Evolutionary conservation across 2,113 vertebrate genomes (phyloP).

Genomic region (Psittacula cyanocephala): DNA sequence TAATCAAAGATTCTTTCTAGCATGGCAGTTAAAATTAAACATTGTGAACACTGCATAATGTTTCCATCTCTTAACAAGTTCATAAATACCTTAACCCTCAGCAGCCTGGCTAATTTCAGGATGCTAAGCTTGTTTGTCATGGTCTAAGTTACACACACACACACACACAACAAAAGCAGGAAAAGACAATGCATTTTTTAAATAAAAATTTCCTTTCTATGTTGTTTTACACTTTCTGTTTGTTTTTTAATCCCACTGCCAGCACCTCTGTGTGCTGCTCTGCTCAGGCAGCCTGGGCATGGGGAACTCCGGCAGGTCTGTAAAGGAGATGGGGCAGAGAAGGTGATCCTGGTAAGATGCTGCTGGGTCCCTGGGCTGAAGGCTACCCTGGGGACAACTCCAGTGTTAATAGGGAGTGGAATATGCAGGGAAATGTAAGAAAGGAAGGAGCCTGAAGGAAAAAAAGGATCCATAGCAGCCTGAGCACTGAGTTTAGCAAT

Average conservation of each 20-base stretch:
- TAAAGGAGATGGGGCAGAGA: not conserved
- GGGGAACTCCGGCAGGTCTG: not conserved
- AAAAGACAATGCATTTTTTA: not conserved
- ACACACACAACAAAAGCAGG: not conserved
- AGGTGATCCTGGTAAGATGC: not conserved
- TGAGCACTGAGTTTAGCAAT: not conserved
- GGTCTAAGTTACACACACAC: not conserved
- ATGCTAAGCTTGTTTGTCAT: not conserved
- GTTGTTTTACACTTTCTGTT: not conserved
- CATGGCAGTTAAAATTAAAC: conserved; percentile 17
- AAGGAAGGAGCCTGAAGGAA: not conserved
- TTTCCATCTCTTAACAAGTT: conserved; percentile 20
- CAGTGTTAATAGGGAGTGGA: not conserved
- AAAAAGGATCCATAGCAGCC: not conserved
- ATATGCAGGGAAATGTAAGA: not conserved
- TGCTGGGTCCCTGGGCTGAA: not conserved
- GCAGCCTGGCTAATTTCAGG: not conserved
- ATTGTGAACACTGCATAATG: conserved; percentile 7
- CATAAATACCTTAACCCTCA: conserved; percentile 25
- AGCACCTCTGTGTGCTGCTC: not conserved
- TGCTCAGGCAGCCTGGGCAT: not conserved
- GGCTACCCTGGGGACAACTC: not conserved
- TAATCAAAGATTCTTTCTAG: conserved; percentile 44
- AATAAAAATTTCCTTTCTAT: not conserved
- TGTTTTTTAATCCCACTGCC: not conserved